Conservation (phyloP, 2,113 vertebrate species). For the Zosterops pallidus region DNA sequence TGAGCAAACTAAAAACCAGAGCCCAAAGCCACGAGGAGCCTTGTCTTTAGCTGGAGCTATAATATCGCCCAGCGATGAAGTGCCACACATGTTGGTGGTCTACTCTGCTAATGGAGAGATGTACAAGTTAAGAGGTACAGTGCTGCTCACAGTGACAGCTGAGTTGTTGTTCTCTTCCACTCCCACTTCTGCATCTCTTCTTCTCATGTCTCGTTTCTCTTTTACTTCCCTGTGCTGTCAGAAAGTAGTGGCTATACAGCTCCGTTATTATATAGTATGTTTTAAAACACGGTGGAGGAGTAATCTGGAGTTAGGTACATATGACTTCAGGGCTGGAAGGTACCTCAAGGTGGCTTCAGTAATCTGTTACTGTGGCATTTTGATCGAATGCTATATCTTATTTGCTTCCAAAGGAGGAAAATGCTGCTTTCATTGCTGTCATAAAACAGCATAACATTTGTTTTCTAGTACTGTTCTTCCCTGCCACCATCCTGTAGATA, state of each 20-base stretch:
- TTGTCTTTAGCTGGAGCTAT: constrained; percentile 90
- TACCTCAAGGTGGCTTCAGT: background rate
- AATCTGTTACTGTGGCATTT: background rate
- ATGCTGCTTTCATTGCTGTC: background rate
- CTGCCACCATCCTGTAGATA: background rate
- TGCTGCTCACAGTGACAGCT: background rate
- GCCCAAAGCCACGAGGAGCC: constrained; percentile 84
- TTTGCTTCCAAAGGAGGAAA: background rate
- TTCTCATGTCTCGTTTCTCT: background rate
- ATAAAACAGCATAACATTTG: background rate
- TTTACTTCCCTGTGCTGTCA: background rate
- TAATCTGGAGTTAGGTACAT: background rate
- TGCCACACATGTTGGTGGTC: constrained; percentile 90
- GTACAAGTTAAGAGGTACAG: constrained; percentile 92
- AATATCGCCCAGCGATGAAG: constrained; percentile 88
- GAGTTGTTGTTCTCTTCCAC: background rate
- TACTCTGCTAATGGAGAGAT: constrained; percentile 89
- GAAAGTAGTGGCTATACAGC: background rate
- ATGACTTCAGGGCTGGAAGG: background rate
- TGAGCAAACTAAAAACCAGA: constrained; percentile 87
- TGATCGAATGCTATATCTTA: background rate
- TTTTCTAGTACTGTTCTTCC: background rate
- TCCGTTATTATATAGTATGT: background rate
- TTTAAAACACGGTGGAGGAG: background rate
- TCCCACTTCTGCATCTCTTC: background rate